Conservation (phyloP, 2,797 vertebrate genomes). For the Lycodopsis pacificus region DNA sequence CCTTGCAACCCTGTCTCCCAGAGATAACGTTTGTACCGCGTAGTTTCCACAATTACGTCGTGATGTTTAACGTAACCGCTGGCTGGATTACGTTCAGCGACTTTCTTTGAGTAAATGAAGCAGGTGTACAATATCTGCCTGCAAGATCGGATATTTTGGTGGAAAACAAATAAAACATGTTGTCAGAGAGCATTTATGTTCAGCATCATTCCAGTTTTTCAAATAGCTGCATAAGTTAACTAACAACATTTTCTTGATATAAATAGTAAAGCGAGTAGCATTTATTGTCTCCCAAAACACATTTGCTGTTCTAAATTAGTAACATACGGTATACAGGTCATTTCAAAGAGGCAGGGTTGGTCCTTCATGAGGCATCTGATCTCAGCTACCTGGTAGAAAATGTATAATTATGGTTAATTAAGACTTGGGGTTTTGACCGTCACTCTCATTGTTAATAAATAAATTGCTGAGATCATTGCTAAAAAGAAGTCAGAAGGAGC, state of each 20-base stretch:
- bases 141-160: neutral
- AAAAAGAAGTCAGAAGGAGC: neutral
- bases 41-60: neutral
- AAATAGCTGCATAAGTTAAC: neutral
- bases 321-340: neutral
- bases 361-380: slow-evolving; percentile 8
- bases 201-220: neutral
- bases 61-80: neutral
- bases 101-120: neutral
- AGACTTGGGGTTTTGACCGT: neutral
- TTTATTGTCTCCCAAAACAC: neutral
- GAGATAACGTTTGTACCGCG: neutral
- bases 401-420: slow-evolving; percentile 5
- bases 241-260: neutral
- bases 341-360: neutral
- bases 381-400: slow-evolving; percentile 10
- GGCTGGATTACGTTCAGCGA: neutral
- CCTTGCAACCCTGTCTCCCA: neutral
- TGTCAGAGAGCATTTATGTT: neutral
- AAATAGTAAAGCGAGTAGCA: neutral
- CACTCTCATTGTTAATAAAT: neutral
- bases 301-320: neutral
- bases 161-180: neutral
- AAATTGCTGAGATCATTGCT: slow-evolving; percentile 2
- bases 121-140: neutral